A percentile compares a stretch with the other conserved stretches of the same genome.
phyloP scores from a whole-genome alignment of 2,113 vertebrate species.

The Orthochromis malagaraziensis region DNA sequence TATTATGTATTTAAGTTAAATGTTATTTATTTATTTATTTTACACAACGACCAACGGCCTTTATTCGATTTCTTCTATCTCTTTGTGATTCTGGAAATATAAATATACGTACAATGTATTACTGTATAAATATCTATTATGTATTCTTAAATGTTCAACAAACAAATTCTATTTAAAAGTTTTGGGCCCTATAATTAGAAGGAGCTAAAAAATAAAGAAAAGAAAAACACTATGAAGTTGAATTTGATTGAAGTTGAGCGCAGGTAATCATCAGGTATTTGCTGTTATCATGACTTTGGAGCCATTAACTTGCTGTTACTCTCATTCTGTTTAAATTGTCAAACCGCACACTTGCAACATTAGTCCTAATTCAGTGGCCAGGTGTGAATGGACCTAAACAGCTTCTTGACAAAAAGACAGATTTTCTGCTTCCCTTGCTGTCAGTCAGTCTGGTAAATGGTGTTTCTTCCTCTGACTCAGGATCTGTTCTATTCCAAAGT shows the following conservation, averaged over 20 bases:
- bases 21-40: background rate
- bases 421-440: background rate
- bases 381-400: background rate
- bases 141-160: background rate
- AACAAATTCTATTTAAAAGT: background rate
- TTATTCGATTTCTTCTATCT: background rate
- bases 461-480: background rate
- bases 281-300: background rate
- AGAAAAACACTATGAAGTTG: background rate
- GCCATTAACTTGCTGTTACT: background rate
- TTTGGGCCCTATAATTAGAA: background rate
- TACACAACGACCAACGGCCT: rapidly evolving
- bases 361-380: background rate
- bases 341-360: rapidly evolving
- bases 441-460: background rate
- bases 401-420: background rate
- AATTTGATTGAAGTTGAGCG: background rate
- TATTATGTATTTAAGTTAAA: background rate
- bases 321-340: background rate
- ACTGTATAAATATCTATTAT: background rate
- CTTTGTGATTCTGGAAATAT: background rate
- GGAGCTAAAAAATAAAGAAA: background rate
- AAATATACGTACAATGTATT: background rate
- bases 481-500: background rate
- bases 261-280: background rate